Percentiles rank a stretch among this genome's conserved stretches.
Evolutionary conservation across 2,797 vertebrate species (phyloP).

Genomic region (Acanthiza pusilla): DNA sequence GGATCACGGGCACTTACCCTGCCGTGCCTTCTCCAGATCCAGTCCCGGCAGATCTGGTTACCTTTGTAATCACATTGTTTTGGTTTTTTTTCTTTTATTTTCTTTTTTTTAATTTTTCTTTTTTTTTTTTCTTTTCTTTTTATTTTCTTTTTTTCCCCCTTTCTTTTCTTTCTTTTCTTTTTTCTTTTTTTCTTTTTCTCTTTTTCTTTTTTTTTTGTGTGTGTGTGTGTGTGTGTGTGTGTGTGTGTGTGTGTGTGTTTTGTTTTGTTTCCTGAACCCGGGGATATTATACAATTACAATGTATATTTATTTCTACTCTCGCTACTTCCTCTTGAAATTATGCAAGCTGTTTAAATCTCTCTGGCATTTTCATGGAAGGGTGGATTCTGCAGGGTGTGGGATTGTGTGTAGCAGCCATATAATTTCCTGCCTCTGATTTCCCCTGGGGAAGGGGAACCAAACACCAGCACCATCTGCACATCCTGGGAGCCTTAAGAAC

Average conservation of each 20-base stretch:
- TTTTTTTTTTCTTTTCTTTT: neutral
- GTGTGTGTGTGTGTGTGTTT: too few relatives aligned
- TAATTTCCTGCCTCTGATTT: neutral
- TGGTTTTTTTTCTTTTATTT: too few relatives aligned
- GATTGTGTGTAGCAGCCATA: neutral
- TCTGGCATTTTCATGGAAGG: conserved; percentile 19
- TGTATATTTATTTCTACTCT: conserved; percentile 2
- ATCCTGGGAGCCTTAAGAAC: neutral
- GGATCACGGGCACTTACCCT: neutral
- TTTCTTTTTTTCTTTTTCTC: too few relatives aligned
- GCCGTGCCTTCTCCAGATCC: neutral
- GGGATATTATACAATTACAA: neutral
- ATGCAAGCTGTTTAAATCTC: conserved; percentile 39
- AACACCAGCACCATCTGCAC: neutral
- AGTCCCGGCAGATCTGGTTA: neutral
- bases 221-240: too few relatives aligned
- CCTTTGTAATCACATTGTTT: neutral
- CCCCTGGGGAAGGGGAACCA: neutral
- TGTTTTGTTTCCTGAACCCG: fast-evolving
- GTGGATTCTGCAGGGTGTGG: neutral
- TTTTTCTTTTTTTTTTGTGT: fast-evolving
- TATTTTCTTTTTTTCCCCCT: fast-evolving
- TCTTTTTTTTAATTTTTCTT: neutral
- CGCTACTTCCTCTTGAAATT: neutral
- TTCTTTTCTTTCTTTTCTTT: too few relatives aligned